Evolutionary conservation across 2,888 invertebrate species (phyloP).

Genomic region (Mamestra brassicae): DNA sequence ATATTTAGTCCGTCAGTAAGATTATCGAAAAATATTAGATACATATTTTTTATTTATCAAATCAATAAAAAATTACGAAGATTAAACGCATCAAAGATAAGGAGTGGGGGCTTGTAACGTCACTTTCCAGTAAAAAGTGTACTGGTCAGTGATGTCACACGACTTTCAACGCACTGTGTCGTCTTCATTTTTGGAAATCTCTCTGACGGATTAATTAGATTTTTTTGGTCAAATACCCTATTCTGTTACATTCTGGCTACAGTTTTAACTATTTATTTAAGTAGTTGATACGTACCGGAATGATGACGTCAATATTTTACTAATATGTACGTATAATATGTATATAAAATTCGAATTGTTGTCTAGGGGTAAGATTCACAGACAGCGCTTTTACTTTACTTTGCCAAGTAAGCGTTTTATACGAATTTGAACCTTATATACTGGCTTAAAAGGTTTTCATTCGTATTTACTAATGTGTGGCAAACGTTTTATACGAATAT

Average conservation of each 20-base stretch:
- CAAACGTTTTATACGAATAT: neutral
- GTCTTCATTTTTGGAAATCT: too few relatives aligned
- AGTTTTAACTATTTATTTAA: neutral
- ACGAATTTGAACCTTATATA: neutral
- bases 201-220: too few relatives aligned
- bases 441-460: neutral
- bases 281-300: neutral
- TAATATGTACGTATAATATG: neutral
- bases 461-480: neutral
- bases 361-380: conserved; percentile 3
- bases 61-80: too few relatives aligned
- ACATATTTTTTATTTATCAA: too few relatives aligned
- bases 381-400: neutral
- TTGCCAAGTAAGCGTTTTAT: neutral
- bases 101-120: too few relatives aligned
- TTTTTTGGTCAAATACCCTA: neutral
- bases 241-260: neutral
- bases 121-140: too few relatives aligned
- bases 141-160: too few relatives aligned
- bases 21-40: too few relatives aligned
- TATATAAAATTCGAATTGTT: neutral
- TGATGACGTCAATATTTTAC: conserved; percentile 24
- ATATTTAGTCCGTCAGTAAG: too few relatives aligned
- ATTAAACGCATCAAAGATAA: too few relatives aligned
- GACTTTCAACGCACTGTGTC: too few relatives aligned